These are phyloP conservation scores for Clarias fuscus DNA, from an alignment of 2,797 vertebrate genomes.

Conservation along the genomic window DNA sequence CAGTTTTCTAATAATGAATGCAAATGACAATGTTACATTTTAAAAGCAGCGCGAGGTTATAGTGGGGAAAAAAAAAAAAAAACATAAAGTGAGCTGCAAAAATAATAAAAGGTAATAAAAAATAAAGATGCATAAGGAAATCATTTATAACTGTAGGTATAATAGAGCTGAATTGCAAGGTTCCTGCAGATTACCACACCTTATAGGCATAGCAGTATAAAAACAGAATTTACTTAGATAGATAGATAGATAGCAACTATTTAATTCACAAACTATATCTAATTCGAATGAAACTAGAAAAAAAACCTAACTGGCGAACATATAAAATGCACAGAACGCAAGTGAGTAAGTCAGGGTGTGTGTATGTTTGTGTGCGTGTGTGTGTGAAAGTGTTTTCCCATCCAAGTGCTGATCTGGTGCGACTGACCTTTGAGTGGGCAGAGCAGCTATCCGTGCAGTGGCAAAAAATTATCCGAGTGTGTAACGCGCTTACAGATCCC, in stretches of 20 bases:
- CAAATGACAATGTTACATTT: neutral
- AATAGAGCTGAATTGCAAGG: neutral
- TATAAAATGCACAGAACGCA: too few relatives aligned
- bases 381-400: neutral
- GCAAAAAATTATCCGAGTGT: constrained; percentile 58
- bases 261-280: neutral
- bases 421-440: constrained; percentile 73
- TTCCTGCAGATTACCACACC: neutral
- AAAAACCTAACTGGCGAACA: neutral
- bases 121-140: neutral
- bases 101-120: neutral
- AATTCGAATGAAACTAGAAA: neutral
- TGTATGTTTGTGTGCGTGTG: neutral
- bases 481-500: constrained; percentile 38
- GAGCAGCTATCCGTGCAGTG: constrained; percentile 66
- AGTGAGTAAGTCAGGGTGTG: neutral
- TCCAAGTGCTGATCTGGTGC: constrained; percentile 35
- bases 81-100: neutral
- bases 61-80: neutral
- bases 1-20: neutral
- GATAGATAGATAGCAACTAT: neutral
- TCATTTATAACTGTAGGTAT: neutral
- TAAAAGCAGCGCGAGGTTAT: neutral
- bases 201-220: neutral
- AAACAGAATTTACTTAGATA: constrained; percentile 43